phyloP scores from a whole-genome alignment of 2,797 vertebrate genomes.

The Florisuga fusca region DNA sequence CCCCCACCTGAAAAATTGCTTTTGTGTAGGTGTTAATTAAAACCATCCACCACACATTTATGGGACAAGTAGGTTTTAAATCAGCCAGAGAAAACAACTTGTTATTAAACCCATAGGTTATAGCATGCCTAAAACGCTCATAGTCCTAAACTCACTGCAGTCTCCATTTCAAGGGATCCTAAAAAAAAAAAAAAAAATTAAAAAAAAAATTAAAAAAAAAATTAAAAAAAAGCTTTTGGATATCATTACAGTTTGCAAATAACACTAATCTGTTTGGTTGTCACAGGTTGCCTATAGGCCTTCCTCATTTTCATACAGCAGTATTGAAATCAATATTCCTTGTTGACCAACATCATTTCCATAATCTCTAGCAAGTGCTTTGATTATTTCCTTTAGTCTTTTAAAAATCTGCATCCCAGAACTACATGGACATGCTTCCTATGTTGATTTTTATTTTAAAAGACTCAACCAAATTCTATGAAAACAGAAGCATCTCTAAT shows the following conservation, averaged over 20 bases:
- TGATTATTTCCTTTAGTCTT: background rate
- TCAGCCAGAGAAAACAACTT: slow-evolving; percentile 34
- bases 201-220: background rate
- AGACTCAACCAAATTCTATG: background rate
- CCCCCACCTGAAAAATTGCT: slow-evolving; percentile 31
- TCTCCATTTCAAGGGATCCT: slow-evolving; percentile 21
- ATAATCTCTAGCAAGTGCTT: slow-evolving; percentile 8
- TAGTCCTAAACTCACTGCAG: slow-evolving; percentile 4
- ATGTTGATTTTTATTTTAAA: background rate
- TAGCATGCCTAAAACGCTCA: background rate
- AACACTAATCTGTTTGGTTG: slow-evolving; percentile 10
- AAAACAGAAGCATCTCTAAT: background rate
- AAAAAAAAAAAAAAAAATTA: background rate
- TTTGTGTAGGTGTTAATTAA: slow-evolving; percentile 69
- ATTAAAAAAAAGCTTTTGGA: background rate
- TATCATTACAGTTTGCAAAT: slow-evolving; percentile 29
- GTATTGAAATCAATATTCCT: background rate
- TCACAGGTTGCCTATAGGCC: background rate
- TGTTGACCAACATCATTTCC: background rate
- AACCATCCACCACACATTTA: slow-evolving; percentile 50
- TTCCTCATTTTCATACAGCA: slow-evolving; percentile 23
- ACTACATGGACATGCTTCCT: background rate
- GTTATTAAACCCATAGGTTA: slow-evolving; percentile 68
- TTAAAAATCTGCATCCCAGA: background rate
- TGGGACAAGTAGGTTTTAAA: slow-evolving; percentile 53